A percentile compares a stretch with the other conserved stretches of the same genome.
Conservation (phyloP, 1,140 invertebrate species). For the Adoxophyes honmai region DNA sequence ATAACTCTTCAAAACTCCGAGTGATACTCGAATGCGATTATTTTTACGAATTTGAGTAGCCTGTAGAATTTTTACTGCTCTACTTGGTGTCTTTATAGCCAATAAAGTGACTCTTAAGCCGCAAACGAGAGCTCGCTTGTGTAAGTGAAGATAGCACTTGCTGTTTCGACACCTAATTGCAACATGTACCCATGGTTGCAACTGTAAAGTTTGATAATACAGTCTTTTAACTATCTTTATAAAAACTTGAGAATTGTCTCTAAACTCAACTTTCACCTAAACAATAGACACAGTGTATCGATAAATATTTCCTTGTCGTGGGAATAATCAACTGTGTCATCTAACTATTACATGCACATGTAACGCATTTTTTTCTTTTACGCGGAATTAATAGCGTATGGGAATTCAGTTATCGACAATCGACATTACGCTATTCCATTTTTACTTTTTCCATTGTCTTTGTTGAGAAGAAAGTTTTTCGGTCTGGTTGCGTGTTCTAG, state of each 20-base stretch:
- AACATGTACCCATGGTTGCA: neutral
- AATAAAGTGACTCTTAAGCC: too few relatives aligned
- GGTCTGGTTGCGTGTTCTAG: slow-evolving; percentile 3
- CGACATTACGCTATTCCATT: slow-evolving; percentile 14
- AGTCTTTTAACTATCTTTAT: neutral
- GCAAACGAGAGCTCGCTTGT: too few relatives aligned
- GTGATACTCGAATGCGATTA: neutral
- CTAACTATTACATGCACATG: slow-evolving; percentile 10
- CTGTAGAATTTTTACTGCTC: too few relatives aligned
- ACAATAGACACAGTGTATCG: slow-evolving; percentile 30
- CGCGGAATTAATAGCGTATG: slow-evolving; percentile 13
- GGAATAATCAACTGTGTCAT: slow-evolving; percentile 25
- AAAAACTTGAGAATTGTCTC: slow-evolving; percentile 25
- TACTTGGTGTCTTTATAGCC: too few relatives aligned
- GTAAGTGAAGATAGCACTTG: too few relatives aligned
- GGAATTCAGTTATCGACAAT: slow-evolving; percentile 12
- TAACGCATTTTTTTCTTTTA: slow-evolving; percentile 1
- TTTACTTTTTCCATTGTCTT: slow-evolving; percentile 16
- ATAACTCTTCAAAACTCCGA: neutral
- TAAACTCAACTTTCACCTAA: slow-evolving; percentile 60
- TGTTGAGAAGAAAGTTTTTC: slow-evolving; percentile 12
- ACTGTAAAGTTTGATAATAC: neutral
- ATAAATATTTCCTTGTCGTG: slow-evolving; percentile 29
- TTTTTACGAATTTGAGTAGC: neutral
- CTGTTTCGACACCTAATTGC: neutral